These are phyloP conservation scores for Pelobates fuscus DNA, from an alignment of 2,113 vertebrate species.

Conservation along the genomic window DNA sequence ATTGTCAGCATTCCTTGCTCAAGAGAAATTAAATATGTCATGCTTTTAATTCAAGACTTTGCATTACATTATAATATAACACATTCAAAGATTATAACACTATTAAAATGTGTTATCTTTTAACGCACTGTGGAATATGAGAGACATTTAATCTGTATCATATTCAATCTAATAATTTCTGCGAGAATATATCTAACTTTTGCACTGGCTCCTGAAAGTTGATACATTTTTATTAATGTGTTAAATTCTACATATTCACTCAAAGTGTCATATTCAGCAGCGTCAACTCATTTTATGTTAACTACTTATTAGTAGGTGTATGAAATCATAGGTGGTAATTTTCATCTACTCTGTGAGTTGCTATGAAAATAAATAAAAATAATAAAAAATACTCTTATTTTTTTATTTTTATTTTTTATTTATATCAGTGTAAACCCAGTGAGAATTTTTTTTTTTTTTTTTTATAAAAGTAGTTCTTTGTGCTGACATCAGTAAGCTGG, in stretches of 20 bases:
- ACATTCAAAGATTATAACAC: background rate
- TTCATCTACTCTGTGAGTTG: too few relatives aligned
- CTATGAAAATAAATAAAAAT: too few relatives aligned
- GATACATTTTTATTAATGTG: background rate
- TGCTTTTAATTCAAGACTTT: slow-evolving; percentile 12
- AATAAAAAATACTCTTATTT: too few relatives aligned
- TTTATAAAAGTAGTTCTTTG: too few relatives aligned
- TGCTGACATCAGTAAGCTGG: too few relatives aligned
- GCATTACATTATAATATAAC: slow-evolving; percentile 15
- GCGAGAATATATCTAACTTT: background rate
- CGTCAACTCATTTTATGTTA: too few relatives aligned
- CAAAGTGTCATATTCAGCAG: too few relatives aligned
- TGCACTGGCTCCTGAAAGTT: background rate
- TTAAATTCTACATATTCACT: slow-evolving; percentile 1
- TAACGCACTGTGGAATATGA: background rate
- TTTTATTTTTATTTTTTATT: too few relatives aligned
- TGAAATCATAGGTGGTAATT: too few relatives aligned
- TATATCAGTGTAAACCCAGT: too few relatives aligned
- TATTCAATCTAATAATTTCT: background rate
- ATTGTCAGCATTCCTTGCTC: slow-evolving; percentile 1
- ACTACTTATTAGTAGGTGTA: too few relatives aligned
- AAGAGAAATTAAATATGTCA: slow-evolving; percentile 24
- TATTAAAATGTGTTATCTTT: slow-evolving; percentile 1
- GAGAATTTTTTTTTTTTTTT: too few relatives aligned
- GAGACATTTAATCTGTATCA: background rate